phyloP scores from a whole-genome alignment of 2,888 invertebrate genomes.

The Habrosyne pyritoides region DNA sequence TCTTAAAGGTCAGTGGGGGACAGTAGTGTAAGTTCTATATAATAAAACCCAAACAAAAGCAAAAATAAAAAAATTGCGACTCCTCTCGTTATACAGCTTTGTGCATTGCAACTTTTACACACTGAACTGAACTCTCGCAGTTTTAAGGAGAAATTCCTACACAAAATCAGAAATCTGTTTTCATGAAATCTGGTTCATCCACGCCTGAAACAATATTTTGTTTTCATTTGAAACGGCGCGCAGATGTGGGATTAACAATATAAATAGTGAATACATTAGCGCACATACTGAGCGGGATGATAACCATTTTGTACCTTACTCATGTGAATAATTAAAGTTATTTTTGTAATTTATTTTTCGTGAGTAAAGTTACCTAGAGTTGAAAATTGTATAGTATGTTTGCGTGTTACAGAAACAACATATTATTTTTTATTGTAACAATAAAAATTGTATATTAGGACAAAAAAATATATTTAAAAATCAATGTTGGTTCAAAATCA shows the following conservation, averaged over 20 bases:
- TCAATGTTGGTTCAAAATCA: too few relatives aligned
- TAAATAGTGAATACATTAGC: constrained; percentile 31
- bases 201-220: constrained; percentile 48
- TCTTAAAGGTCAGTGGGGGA: too few relatives aligned
- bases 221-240: constrained; percentile 38
- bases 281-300: not conserved
- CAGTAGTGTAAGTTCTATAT: too few relatives aligned
- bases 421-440: too few relatives aligned
- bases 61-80: not conserved
- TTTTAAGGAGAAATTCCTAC: not conserved
- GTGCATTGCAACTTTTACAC: not conserved
- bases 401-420: too few relatives aligned
- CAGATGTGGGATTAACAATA: constrained; percentile 36
- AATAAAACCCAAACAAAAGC: too few relatives aligned
- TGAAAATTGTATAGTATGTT: too few relatives aligned
- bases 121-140: not conserved
- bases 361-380: too few relatives aligned
- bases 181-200: constrained; percentile 25
- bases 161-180: constrained; percentile 23
- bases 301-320: not conserved
- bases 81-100: not conserved
- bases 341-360: not conserved
- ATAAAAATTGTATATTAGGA: too few relatives aligned
- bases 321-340: not conserved
- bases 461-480: too few relatives aligned